Conservation (phyloP, 2,888 invertebrate genomes). For the Agrotis clavis region DNA sequence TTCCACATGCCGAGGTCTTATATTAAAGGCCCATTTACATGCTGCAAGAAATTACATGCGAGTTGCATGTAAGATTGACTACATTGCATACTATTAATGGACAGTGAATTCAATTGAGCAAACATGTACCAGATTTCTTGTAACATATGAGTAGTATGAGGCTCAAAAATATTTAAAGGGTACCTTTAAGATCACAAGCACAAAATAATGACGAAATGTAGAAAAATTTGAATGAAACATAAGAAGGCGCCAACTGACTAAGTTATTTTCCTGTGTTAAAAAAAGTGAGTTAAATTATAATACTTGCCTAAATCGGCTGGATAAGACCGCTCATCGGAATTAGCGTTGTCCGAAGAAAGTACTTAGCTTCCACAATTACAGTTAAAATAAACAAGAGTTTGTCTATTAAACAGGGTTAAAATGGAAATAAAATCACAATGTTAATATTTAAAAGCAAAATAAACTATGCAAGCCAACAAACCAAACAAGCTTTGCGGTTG, state of each 20-base stretch:
- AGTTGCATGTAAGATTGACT: no score
- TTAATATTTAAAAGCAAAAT: not conserved
- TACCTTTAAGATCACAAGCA: no score
- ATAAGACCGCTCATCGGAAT: not conserved
- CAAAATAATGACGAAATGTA: not conserved
- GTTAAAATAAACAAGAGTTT: not conserved
- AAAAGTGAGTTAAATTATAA: not conserved
- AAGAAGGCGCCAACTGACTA: not conserved
- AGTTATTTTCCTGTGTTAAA: not conserved
- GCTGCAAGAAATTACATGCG: no score
- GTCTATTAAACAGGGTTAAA: not conserved
- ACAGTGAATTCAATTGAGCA: no score
- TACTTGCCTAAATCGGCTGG: conserved; percentile 26
- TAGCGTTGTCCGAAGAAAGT: not conserved
- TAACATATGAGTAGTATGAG: no score
- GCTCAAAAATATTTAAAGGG: no score
- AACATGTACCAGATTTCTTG: no score
- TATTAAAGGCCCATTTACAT: no score
- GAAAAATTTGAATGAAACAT: not conserved
- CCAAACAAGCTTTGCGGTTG: no score
- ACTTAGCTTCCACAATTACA: not conserved
- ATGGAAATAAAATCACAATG: not conserved
- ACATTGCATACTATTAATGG: no score
- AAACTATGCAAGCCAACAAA: not conserved
- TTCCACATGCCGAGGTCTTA: no score